phyloP scores from a whole-genome alignment of 2,113 vertebrate species.

The Platanista minor region DNA sequence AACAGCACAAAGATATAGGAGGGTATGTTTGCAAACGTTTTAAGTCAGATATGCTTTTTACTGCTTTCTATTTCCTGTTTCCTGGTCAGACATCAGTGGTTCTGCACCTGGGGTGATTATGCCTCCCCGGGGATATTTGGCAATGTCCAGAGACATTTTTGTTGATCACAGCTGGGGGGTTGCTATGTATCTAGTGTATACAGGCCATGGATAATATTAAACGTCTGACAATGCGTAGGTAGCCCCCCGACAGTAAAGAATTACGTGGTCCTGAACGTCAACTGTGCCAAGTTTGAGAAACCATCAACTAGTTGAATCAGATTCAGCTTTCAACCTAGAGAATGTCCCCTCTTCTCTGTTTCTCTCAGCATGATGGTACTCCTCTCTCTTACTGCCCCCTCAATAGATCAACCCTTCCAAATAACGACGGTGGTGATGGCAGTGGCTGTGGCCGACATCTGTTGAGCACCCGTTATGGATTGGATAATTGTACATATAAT shows the following conservation, averaged over 20 bases:
- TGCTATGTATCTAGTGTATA: neutral
- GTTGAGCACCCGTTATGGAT: neutral
- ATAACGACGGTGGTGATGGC: neutral
- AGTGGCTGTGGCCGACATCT: neutral
- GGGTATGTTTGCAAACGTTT: neutral
- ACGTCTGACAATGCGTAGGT: neutral
- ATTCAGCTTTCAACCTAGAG: neutral
- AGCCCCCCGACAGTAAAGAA: neutral
- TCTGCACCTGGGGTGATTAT: neutral
- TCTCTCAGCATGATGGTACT: neutral
- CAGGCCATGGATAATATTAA: neutral
- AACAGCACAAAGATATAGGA: neutral
- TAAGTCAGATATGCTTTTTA: neutral
- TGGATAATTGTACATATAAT: neutral
- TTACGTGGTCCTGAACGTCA: neutral
- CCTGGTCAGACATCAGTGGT: neutral
- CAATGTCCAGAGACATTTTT: neutral
- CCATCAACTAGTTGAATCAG: neutral
- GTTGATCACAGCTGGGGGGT: neutral
- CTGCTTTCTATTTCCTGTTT: conserved; percentile 8
- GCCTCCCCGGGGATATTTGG: neutral
- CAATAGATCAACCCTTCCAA: neutral
- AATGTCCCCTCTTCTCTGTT: neutral
- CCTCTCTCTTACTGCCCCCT: neutral
- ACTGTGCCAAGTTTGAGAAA: neutral